Evolutionary conservation across 2,113 vertebrate genomes (phyloP).

Genomic region (Ageneiosus marmoratus): DNA sequence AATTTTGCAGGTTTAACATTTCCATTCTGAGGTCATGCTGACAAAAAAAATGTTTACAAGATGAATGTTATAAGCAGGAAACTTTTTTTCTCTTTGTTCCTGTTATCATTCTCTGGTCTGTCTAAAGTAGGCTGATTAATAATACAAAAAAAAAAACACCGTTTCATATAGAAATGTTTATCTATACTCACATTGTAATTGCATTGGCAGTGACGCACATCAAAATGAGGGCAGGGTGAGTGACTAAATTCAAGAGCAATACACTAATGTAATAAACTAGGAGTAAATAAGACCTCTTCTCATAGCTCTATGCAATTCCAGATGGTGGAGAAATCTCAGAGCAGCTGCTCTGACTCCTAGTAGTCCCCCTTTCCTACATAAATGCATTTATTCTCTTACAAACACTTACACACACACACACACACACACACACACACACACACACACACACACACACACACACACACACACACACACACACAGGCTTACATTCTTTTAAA

Average conservation of each 20-base stretch:
- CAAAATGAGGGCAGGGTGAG: background rate
- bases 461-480: conserved; percentile 4
- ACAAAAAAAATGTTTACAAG: too few species aligned
- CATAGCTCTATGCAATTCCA: conserved; percentile 28
- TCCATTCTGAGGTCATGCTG: too few species aligned
- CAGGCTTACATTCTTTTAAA: background rate
- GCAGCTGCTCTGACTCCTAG: conserved; percentile 26
- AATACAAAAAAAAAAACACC: background rate
- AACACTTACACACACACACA: conserved; percentile 22
- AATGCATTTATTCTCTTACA: conserved; percentile 7
- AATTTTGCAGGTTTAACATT: background rate
- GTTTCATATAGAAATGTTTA: background rate
- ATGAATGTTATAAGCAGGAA: background rate
- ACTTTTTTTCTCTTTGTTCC: background rate
- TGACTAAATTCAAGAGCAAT: background rate
- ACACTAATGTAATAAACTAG: conserved; percentile 37
- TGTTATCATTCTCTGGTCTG: too few species aligned
- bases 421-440: conserved; percentile 17
- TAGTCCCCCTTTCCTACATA: conserved; percentile 18
- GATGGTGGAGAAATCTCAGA: conserved; percentile 47
- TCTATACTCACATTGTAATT: background rate
- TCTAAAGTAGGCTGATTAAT: background rate
- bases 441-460: conserved; percentile 18
- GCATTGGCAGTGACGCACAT: background rate
- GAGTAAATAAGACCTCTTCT: conserved; percentile 9